phyloP scores from a whole-genome alignment of 2,888 invertebrate genomes.

The Hedychridium roseum region DNA sequence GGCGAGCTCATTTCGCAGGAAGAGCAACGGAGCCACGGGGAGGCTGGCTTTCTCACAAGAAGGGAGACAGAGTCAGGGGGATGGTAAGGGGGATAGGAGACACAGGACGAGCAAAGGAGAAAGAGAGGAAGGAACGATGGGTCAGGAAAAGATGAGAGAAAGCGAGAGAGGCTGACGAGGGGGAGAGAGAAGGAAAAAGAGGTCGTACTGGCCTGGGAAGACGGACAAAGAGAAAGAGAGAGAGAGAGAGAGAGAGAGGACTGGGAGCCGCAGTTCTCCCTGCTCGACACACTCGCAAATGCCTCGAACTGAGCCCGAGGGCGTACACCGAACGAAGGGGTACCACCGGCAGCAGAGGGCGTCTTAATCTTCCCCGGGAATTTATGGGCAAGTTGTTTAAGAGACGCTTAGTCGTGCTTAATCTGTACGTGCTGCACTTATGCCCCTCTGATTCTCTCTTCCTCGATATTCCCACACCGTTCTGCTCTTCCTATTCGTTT shows the following conservation, averaged over 20 bases:
- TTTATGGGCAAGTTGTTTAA: conserved; percentile 53
- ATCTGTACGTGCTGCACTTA: conserved; percentile 49
- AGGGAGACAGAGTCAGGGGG: conserved; percentile 1
- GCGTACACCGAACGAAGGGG: conserved; percentile 20
- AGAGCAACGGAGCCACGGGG: background rate
- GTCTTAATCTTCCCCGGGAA: conserved; percentile 51
- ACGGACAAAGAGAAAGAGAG: conserved; percentile 16
- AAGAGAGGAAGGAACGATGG: background rate
- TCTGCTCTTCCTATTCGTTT: conserved; percentile 4
- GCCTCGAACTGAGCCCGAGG: conserved; percentile 15
- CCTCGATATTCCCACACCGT: background rate
- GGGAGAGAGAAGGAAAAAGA: background rate
- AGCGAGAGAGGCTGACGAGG: background rate
- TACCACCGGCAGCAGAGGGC: conserved; percentile 25
- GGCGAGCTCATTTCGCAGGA: conserved; percentile 17
- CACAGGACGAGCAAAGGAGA: background rate
- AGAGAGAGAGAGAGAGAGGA: conserved; percentile 11
- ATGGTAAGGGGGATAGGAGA: background rate
- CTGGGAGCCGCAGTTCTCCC: conserved; percentile 14
- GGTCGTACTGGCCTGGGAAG: no score
- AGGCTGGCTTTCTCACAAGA: background rate
- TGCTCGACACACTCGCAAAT: conserved; percentile 19
- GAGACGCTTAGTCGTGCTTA: conserved; percentile 53
- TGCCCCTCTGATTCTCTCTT: background rate
- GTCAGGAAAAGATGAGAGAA: background rate